These are phyloP conservation scores for Drosophila maculinotata DNA, from an alignment of 2,888 invertebrate species.

Conservation along the genomic window DNA sequence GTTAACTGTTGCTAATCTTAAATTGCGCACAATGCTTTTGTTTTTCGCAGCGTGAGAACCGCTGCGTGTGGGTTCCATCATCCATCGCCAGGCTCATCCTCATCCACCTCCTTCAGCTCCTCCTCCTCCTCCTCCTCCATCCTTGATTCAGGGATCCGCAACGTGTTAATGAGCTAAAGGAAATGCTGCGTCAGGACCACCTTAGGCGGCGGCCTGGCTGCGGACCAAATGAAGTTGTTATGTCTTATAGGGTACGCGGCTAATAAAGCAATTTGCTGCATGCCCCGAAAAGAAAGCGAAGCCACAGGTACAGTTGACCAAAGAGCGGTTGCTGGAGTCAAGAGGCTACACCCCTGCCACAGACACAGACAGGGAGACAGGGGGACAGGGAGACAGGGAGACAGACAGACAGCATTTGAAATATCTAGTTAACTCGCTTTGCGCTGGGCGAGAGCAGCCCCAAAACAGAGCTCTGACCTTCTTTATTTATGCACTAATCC, in stretches of 20 bases:
- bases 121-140: background rate
- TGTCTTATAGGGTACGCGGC: conserved; percentile 12
- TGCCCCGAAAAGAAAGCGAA: conserved; percentile 26
- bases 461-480: conserved; percentile 65
- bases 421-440: conserved; percentile 69
- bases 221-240: conserved; percentile 66
- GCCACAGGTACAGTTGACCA: conserved; percentile 20
- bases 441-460: conserved; percentile 19
- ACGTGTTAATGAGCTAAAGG: conserved; percentile 82
- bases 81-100: conserved; percentile 21
- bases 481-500: conserved; percentile 80
- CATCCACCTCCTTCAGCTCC: too few species aligned
- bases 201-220: conserved; percentile 36
- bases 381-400: too few species aligned
- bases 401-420: conserved; percentile 45
- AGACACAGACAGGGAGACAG: too few species aligned
- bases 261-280: conserved; percentile 69
- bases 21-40: conserved; percentile 61
- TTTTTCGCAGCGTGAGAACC: conserved; percentile 81
- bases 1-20: conserved; percentile 80
- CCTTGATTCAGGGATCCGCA: conserved; percentile 9
- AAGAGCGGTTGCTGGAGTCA: conserved; percentile 1
- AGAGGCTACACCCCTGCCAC: conserved; percentile 42
- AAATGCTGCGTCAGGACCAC: conserved; percentile 73
- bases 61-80: conserved; percentile 80